phyloP scores from a whole-genome alignment of 2,888 invertebrate species.

The Phyllotreta striolata region DNA sequence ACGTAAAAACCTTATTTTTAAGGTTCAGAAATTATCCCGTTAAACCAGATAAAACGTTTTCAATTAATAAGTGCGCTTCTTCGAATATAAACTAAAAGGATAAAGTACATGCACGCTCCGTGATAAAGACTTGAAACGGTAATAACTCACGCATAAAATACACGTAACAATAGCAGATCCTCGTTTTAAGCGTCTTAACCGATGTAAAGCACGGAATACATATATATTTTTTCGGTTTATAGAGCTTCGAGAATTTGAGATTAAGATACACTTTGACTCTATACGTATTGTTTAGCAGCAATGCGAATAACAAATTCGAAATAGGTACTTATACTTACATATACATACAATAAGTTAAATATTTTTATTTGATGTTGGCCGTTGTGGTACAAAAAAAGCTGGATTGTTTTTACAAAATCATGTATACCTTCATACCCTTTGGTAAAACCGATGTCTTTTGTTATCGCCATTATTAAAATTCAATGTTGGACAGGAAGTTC shows the following conservation, averaged over 20 bases:
- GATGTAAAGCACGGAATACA: constrained; percentile 53
- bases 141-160: constrained; percentile 46
- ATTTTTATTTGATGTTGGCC: too few relatives aligned
- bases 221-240: constrained; percentile 43
- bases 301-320: constrained; percentile 53
- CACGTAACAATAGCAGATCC: constrained; percentile 46
- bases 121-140: constrained; percentile 48
- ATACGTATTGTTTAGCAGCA: constrained; percentile 51
- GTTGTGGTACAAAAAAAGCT: too few relatives aligned
- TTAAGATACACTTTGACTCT: constrained; percentile 57
- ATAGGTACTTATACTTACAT: constrained; percentile 8
- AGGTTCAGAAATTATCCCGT: background rate
- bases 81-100: constrained; percentile 35
- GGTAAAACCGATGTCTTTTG: background rate
- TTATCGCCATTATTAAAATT: constrained; percentile 26
- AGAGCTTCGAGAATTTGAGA: constrained; percentile 54
- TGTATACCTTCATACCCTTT: too few relatives aligned
- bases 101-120: constrained; percentile 35
- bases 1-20: background rate
- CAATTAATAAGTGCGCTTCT: constrained; percentile 1
- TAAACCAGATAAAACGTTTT: background rate
- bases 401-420: too few relatives aligned
- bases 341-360: too few relatives aligned
- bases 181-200: constrained; percentile 47
- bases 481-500: constrained; percentile 32